Conservation (phyloP, 2,888 invertebrate genomes). For the Molanna angustata region DNA sequence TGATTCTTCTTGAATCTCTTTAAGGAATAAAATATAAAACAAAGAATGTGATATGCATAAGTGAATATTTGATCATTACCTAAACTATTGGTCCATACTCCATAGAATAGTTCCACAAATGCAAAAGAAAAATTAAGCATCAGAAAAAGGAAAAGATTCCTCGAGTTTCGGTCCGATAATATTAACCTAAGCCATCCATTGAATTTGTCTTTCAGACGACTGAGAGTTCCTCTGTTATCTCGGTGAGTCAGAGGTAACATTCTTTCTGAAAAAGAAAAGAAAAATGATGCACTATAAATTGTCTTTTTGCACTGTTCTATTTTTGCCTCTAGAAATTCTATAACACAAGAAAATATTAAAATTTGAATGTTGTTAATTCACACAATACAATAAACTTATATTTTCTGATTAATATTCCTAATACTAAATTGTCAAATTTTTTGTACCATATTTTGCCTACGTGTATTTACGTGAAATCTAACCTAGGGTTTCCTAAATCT, state of each 20-base stretch:
- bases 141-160: slow-evolving; percentile 91
- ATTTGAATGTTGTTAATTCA: too few relatives aligned
- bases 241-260: slow-evolving; percentile 79
- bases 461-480: slow-evolving; percentile 28
- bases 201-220: slow-evolving; percentile 69
- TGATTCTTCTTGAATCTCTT: too few relatives aligned
- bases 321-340: too few relatives aligned
- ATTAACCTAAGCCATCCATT: slow-evolving; percentile 80
- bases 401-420: too few relatives aligned
- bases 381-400: too few relatives aligned
- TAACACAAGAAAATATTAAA: too few relatives aligned
- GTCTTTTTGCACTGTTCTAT: too few relatives aligned
- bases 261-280: slow-evolving; percentile 37
- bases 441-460: slow-evolving; percentile 28
- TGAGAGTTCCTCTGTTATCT: slow-evolving; percentile 64
- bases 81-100: slow-evolving; percentile 85
- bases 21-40: too few relatives aligned
- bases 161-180: slow-evolving; percentile 88
- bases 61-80: too few relatives aligned
- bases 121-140: slow-evolving; percentile 93
- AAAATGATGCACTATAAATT: too few relatives aligned
- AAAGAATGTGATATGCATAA: too few relatives aligned
- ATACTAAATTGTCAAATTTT: too few relatives aligned
- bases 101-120: slow-evolving; percentile 93
- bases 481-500: slow-evolving; percentile 18